Percentiles rank a stretch among this genome's conserved stretches.
Evolutionary conservation across 2,888 invertebrate species (phyloP).

Genomic region (Criorhina ranunculi): DNA sequence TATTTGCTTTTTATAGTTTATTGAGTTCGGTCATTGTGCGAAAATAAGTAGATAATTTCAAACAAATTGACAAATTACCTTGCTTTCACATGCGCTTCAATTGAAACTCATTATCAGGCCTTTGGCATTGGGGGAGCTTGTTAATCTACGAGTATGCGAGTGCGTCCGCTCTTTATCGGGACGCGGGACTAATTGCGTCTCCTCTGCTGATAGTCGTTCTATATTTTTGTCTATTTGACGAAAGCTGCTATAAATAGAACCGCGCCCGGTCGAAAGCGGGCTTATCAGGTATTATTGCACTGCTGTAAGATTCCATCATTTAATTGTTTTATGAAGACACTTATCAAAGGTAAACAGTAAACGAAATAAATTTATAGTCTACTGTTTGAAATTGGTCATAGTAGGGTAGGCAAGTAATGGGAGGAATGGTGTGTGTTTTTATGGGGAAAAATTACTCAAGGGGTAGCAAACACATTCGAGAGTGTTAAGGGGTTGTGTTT

Average conservation of each 20-base stretch:
- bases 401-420: background rate
- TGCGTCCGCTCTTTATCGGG: slow-evolving; percentile 18
- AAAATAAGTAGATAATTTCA: slow-evolving; percentile 36
- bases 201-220: slow-evolving; percentile 8
- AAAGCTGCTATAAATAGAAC: background rate
- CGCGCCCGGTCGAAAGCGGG: background rate
- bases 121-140: slow-evolving; percentile 59
- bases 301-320: slow-evolving; percentile 23
- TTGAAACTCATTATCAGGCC: slow-evolving; percentile 62
- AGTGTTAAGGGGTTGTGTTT: background rate
- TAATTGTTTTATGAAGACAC: slow-evolving; percentile 34
- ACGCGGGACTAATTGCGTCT: slow-evolving; percentile 13
- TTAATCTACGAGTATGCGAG: slow-evolving; percentile 11
- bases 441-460: background rate
- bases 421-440: background rate
- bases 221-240: slow-evolving; percentile 23
- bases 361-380: background rate
- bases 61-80: slow-evolving; percentile 64
- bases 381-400: background rate
- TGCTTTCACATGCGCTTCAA: slow-evolving; percentile 71
- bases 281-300: slow-evolving; percentile 20
- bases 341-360: slow-evolving; percentile 6
- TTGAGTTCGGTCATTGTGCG: slow-evolving; percentile 30
- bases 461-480: background rate
- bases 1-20: slow-evolving; percentile 29